A percentile compares a stretch with the other conserved stretches of the same genome.
Conservation (phyloP, 1,140 invertebrate genomes). For the Dufourea novaeangliae region DNA sequence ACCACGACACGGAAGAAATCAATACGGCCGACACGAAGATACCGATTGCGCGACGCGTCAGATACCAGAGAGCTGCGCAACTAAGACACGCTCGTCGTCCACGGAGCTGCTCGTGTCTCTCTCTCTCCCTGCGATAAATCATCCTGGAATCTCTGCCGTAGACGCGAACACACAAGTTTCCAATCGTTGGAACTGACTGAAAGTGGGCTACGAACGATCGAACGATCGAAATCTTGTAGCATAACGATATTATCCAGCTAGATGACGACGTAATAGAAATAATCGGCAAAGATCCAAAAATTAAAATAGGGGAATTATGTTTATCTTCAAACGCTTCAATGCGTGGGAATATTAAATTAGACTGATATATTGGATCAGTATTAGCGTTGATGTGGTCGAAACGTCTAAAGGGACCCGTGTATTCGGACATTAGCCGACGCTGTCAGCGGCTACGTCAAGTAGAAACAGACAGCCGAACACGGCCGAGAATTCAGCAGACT, state of each 20-base stretch:
- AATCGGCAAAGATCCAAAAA: no score
- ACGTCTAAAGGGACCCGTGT: neutral
- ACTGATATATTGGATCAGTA: no score
- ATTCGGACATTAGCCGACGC: neutral
- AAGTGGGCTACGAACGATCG: neutral
- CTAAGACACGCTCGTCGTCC: neutral
- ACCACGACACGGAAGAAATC: conserved; percentile 69
- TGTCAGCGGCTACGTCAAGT: neutral
- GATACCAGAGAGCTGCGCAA: conserved; percentile 34
- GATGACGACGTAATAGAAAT: no score
- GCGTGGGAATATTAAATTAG: no score
- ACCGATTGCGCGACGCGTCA: conserved; percentile 47
- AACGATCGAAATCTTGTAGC: neutral
- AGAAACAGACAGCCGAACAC: neutral
- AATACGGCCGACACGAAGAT: conserved; percentile 62
- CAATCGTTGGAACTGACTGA: no score
- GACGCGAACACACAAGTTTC: neutral
- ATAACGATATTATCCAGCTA: no score
- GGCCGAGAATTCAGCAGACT: neutral
- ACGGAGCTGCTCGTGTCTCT: neutral
- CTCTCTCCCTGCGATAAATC: neutral
- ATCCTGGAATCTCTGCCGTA: neutral
- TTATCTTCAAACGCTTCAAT: no score
- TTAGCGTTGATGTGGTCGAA: no score
- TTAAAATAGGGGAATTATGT: no score